Conservation (phyloP, 2,888 invertebrate species). For the Drosophila histrio region DNA sequence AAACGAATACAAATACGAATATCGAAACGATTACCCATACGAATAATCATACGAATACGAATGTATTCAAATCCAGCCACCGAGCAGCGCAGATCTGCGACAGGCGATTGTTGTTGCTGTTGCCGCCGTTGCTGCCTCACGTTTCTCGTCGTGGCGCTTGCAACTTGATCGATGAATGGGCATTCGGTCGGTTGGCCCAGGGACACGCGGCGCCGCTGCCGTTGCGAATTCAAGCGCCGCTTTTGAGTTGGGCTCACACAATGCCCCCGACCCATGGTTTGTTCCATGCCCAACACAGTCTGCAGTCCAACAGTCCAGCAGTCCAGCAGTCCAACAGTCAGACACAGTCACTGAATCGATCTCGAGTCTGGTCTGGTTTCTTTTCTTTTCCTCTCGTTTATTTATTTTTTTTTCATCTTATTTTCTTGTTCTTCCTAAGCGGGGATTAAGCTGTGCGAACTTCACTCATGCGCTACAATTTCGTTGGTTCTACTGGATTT, state of each 20-base stretch:
- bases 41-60: too few species aligned
- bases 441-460: conserved; percentile 40
- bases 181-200: conserved; percentile 50
- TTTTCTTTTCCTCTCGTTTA: conserved; percentile 18
- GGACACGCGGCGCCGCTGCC: conserved; percentile 71
- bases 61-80: conserved; percentile 69
- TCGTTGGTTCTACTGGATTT: not conserved
- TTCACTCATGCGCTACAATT: conserved; percentile 35
- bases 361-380: conserved; percentile 36
- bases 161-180: conserved; percentile 79
- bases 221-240: conserved; percentile 79
- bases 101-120: conserved; percentile 47
- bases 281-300: not conserved
- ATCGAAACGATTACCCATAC: too few species aligned
- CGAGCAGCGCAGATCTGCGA: conserved; percentile 55
- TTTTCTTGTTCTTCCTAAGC: conserved; percentile 1
- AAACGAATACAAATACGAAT: conserved; percentile 25
- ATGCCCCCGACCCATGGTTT: conserved; percentile 29
- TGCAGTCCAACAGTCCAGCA: not conserved
- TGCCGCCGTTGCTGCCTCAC: conserved; percentile 51
- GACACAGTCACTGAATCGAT: conserved; percentile 40
- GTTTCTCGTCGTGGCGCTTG: conserved; percentile 77
- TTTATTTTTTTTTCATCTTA: not conserved
- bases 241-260: conserved; percentile 75
- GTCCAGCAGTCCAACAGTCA: not conserved